A percentile compares a stretch with the other conserved stretches of the same genome.
Evolutionary conservation across 1,140 invertebrate genomes (phyloP).

Genomic region (Lucilia sericata): DNA sequence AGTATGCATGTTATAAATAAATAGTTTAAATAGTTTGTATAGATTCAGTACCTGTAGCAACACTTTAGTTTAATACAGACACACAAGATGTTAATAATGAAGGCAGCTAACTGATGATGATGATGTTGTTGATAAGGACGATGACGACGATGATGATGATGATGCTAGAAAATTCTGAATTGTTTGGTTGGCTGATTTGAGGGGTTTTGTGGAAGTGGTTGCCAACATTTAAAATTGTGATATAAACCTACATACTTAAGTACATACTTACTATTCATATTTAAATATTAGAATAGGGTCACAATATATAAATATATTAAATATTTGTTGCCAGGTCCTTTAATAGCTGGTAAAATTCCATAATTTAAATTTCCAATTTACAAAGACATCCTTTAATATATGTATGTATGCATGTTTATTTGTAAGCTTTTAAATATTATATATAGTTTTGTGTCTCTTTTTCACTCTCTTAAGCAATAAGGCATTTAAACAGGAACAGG

Average conservation of each 20-base stretch:
- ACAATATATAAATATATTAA: neutral
- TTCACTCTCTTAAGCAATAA: neutral
- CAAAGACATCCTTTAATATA: too few species aligned
- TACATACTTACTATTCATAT: neutral
- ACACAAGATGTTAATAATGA: neutral
- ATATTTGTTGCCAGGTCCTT: neutral
- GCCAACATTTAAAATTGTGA: too few species aligned
- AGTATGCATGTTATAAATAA: neutral
- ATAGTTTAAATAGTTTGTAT: slow-evolving; percentile 1
- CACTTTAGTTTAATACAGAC: neutral
- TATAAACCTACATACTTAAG: neutral
- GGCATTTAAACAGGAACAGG: neutral
- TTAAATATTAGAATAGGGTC: neutral
- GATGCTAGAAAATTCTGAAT: neutral
- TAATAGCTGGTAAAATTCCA: neutral
- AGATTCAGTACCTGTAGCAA: neutral
- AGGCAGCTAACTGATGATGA: neutral
- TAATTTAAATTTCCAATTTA: neutral
- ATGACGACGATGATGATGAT: neutral
- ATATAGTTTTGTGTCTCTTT: too few species aligned
- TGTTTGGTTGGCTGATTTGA: neutral
- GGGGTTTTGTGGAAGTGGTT: neutral
- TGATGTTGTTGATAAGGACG: neutral
- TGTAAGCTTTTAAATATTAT: too few species aligned
- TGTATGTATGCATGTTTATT: too few species aligned